A percentile compares a stretch with the other conserved stretches of the same genome.
These are phyloP conservation scores for Rhadinocentrus ornatus DNA, from an alignment of 2,797 vertebrate species.

Conservation along the genomic window DNA sequence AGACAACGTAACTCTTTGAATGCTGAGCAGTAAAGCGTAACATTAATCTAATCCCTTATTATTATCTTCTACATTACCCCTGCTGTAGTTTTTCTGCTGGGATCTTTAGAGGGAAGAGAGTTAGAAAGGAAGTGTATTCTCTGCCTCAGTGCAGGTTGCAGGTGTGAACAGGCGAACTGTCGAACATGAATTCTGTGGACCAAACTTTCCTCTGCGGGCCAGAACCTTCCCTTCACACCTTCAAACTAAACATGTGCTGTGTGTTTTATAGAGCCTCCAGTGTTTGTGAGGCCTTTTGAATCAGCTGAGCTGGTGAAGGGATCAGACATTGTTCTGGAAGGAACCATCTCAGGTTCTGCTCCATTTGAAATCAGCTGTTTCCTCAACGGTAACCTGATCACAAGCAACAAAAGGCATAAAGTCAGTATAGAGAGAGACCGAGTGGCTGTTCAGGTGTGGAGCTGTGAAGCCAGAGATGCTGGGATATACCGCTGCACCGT, in stretches of 20 bases:
- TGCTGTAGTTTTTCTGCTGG: too few species aligned
- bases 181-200: slow-evolving; percentile 33
- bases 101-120: too few species aligned
- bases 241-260: slow-evolving; percentile 23
- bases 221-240: neutral
- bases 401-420: slow-evolving; percentile 87
- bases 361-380: slow-evolving; percentile 93
- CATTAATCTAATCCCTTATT: too few species aligned
- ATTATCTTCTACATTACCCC: too few species aligned
- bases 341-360: slow-evolving; percentile 87
- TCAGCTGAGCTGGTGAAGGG: slow-evolving; percentile 90
- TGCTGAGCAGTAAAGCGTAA: too few species aligned
- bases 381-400: slow-evolving; percentile 82
- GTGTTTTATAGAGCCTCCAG: slow-evolving; percentile 87
- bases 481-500: slow-evolving; percentile 90
- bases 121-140: too few species aligned
- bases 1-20: too few species aligned
- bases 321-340: slow-evolving; percentile 88
- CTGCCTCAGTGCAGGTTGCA: too few species aligned
- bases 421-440: slow-evolving; percentile 84
- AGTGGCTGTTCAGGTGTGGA: slow-evolving; percentile 87
- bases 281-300: slow-evolving; percentile 89
- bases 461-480: slow-evolving; percentile 86
- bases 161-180: too few species aligned
- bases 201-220: slow-evolving; percentile 15